These are phyloP conservation scores for Tapirus terrestris DNA, from an alignment of 2,113 vertebrate species.

Conservation along the genomic window DNA sequence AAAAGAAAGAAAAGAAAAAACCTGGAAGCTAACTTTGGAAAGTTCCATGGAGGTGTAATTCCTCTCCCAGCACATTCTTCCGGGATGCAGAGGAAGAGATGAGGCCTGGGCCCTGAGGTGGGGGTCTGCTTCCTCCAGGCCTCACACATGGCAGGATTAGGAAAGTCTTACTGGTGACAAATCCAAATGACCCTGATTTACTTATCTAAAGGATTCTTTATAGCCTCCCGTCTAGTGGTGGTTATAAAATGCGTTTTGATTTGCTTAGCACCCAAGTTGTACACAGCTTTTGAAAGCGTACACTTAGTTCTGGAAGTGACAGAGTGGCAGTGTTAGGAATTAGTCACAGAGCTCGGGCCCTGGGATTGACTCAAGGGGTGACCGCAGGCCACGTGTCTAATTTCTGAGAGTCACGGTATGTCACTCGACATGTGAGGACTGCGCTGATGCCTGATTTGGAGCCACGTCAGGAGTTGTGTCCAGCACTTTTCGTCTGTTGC, in stretches of 20 bases:
- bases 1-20: too few species aligned
- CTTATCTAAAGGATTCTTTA: background rate
- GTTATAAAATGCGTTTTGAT: background rate
- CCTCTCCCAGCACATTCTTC: too few species aligned
- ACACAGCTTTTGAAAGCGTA: background rate
- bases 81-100: background rate
- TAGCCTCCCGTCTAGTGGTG: background rate
- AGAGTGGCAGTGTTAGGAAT: background rate
- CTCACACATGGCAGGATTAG: too few species aligned
- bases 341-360: background rate
- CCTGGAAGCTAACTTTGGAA: background rate
- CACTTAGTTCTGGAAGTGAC: background rate
- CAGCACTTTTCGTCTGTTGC: background rate
- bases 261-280: background rate
- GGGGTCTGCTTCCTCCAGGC: background rate
- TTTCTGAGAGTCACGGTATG: fast-evolving
- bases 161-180: background rate
- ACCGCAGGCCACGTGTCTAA: background rate
- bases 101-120: background rate
- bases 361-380: background rate
- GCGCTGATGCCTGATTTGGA: fast-evolving
- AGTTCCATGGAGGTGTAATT: background rate
- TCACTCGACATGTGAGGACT: too few species aligned
- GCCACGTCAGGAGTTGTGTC: fast-evolving
- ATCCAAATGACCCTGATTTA: background rate